Percentiles rank a stretch among this genome's conserved stretches.
Evolutionary conservation across 2,797 vertebrate species (phyloP).

Genomic region (Enteromius mattozi): DNA sequence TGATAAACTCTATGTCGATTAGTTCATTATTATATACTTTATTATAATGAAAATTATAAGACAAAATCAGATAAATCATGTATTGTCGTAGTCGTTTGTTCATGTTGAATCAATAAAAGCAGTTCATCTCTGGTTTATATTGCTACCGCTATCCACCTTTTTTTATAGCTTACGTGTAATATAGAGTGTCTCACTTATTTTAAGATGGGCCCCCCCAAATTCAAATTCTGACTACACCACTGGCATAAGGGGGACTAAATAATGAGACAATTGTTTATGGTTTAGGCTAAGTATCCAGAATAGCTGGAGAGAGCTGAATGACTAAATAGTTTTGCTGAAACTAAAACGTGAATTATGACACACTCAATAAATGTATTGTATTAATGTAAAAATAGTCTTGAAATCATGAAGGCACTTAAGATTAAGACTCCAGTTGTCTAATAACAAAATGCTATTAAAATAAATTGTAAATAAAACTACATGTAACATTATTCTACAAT

Average conservation of each 20-base stretch:
- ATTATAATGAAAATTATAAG: too few relatives aligned
- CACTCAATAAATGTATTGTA: background rate
- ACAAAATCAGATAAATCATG: too few relatives aligned
- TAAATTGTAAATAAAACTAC: background rate
- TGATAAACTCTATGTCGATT: too few relatives aligned
- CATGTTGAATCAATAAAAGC: too few relatives aligned
- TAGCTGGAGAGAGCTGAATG: background rate
- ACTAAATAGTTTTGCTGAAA: background rate
- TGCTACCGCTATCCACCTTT: too few relatives aligned
- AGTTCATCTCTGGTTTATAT: too few relatives aligned
- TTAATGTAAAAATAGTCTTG: background rate
- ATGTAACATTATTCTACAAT: background rate
- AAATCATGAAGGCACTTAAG: background rate
- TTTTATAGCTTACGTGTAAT: background rate
- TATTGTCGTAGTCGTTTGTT: too few relatives aligned
- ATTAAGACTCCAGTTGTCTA: background rate
- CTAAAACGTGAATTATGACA: background rate
- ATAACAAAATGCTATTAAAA: background rate
- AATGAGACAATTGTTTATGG: background rate
- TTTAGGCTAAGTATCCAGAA: background rate
- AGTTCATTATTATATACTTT: too few relatives aligned
- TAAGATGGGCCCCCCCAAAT: background rate
- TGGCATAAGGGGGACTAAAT: background rate
- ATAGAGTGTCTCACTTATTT: background rate
- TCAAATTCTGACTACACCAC: too few relatives aligned